Percentiles rank a stretch among this genome's conserved stretches.
These are phyloP conservation scores for Manis crassicaudata DNA, from an alignment of 2,797 vertebrate species.

Conservation along the genomic window DNA sequence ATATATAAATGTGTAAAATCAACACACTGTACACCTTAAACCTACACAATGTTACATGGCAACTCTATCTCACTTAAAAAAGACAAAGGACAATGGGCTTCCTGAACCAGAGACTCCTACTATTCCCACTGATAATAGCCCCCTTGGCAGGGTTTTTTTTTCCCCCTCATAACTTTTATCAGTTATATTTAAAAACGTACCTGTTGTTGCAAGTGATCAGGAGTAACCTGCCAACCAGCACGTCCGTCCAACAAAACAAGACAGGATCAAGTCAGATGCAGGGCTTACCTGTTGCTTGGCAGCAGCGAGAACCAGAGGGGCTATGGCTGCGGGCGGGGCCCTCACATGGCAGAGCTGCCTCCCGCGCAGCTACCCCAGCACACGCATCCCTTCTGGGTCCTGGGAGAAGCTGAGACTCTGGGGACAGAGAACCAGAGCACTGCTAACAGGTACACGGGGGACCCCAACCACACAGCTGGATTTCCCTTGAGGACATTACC, in stretches of 20 bases:
- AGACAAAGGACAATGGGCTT: background rate
- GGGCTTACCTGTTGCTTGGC: background rate
- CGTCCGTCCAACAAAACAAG: background rate
- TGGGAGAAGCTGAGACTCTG: background rate
- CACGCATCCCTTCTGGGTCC: background rate
- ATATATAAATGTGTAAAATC: background rate
- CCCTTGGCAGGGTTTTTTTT: rapidly evolving
- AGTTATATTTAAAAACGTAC: background rate
- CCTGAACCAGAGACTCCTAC: background rate
- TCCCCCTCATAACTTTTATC: background rate
- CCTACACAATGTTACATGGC: background rate
- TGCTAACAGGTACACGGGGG: background rate
- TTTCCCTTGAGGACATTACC: background rate
- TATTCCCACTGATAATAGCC: background rate
- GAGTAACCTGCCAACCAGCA: background rate
- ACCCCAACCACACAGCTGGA: background rate
- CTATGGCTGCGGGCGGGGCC: rapidly evolving
- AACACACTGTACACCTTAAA: background rate
- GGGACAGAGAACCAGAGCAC: background rate
- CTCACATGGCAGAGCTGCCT: no score
- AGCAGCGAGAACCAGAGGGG: background rate
- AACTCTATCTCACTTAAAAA: background rate
- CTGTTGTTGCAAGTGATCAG: background rate
- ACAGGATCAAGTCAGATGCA: background rate
- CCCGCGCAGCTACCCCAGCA: background rate